phyloP scores from a whole-genome alignment of 2,113 vertebrate genomes.

The Semnornis frantzii region DNA sequence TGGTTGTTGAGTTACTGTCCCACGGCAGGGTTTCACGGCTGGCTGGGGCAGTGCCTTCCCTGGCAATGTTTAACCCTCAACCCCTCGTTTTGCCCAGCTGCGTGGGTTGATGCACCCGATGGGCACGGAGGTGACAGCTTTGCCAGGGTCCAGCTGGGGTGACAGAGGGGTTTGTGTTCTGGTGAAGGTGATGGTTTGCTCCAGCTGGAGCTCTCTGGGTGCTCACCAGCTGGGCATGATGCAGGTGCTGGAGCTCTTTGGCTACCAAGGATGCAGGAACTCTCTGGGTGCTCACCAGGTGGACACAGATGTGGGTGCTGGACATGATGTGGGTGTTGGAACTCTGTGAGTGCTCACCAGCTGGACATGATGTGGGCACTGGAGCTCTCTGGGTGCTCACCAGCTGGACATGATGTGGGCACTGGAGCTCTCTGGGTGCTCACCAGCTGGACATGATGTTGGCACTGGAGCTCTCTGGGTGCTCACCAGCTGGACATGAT shows the following conservation, averaged over 20 bases:
- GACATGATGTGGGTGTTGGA: no score
- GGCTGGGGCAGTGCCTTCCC: background rate
- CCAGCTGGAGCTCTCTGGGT: background rate
- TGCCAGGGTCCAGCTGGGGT: background rate
- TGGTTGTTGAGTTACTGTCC: background rate
- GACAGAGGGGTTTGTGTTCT: rapidly evolving
- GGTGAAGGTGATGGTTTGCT: background rate
- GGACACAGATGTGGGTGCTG: no score
- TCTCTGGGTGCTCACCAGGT: no score
- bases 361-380: no score
- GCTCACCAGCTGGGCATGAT: background rate
- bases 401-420: no score
- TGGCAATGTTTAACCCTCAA: background rate
- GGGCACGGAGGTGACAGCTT: background rate
- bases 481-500: background rate
- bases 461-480: no score
- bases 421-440: no score
- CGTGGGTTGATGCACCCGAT: rapidly evolving
- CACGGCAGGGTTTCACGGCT: background rate
- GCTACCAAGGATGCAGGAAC: no score
- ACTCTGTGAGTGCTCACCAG: no score
- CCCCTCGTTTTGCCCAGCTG: rapidly evolving
- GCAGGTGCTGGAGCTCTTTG: no score
- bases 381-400: no score
- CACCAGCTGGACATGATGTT: no score